Evolutionary conservation across 1,140 invertebrate species (phyloP).

Genomic region (Copidosoma floridanum): DNA sequence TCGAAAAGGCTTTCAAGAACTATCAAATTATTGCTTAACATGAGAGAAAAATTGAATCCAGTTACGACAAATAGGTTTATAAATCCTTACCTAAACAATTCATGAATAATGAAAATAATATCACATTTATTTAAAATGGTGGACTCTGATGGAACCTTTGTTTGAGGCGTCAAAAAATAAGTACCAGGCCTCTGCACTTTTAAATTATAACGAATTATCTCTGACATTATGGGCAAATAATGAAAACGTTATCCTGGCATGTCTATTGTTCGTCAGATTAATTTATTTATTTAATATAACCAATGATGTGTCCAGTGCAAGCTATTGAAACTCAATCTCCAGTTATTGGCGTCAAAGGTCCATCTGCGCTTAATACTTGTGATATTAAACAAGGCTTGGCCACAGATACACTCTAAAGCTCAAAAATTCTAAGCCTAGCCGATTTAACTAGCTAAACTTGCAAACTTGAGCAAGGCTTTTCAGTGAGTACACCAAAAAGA

Average conservation of each 20-base stretch:
- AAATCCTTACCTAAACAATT: background rate
- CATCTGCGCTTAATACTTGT: background rate
- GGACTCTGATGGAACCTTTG: background rate
- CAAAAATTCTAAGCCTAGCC: too few species aligned
- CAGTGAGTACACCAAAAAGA: too few species aligned
- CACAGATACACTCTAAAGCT: too few species aligned
- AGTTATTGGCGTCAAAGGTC: constrained; percentile 29
- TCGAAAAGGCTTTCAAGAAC: background rate
- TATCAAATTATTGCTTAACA: background rate
- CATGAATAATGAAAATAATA: background rate
- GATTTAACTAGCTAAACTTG: too few species aligned
- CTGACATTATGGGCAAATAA: background rate
- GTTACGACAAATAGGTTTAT: background rate
- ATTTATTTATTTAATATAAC: background rate
- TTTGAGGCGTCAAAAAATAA: background rate
- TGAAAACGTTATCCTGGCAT: background rate
- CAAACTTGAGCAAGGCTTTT: too few species aligned
- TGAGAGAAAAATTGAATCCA: background rate
- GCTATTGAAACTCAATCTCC: background rate
- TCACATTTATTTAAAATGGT: background rate
- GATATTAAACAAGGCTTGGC: too few species aligned
- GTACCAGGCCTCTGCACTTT: background rate
- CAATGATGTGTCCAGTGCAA: constrained; percentile 5
- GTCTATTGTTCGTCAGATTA: background rate
- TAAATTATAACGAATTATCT: background rate